These are phyloP conservation scores for Cheilosia scutellata DNA, from an alignment of 2,888 invertebrate genomes.

Conservation along the genomic window DNA sequence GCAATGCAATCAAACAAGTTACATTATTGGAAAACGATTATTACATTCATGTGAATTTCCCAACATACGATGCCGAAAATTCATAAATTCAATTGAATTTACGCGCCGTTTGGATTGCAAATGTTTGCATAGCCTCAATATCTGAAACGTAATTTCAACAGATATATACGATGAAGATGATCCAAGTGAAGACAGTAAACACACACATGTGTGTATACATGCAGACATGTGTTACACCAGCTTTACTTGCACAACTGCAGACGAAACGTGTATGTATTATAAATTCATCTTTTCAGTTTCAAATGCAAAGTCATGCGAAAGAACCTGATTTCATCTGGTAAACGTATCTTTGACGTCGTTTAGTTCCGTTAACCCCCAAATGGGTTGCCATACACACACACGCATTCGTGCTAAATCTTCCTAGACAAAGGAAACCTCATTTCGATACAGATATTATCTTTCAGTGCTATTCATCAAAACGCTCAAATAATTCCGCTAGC, in stretches of 20 bases:
- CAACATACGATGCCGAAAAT: neutral
- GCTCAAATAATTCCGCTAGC: conserved; percentile 25
- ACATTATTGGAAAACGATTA: neutral
- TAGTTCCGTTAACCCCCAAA: neutral
- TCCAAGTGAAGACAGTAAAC: conserved; percentile 22
- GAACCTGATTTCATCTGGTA: conserved; percentile 5
- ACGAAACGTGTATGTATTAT: neutral
- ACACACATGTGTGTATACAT: neutral
- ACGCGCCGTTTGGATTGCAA: neutral
- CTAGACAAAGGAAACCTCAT: conserved; percentile 51
- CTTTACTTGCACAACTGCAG: neutral
- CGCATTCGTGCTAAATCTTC: neutral
- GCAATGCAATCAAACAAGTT: neutral
- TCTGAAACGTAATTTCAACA: conserved; percentile 14
- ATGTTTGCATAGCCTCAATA: conserved; percentile 21
- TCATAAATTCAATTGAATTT: neutral
- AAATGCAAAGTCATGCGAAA: conserved; percentile 1
- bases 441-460: conserved; percentile 34
- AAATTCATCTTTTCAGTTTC: neutral
- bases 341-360: conserved; percentile 6
- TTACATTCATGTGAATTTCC: neutral
- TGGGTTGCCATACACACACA: neutral
- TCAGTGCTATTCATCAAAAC: conserved; percentile 39
- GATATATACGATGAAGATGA: neutral
- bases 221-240: conserved; percentile 15